These are phyloP conservation scores for Hydriomena furcata DNA, from an alignment of 2,888 invertebrate species.

Conservation along the genomic window DNA sequence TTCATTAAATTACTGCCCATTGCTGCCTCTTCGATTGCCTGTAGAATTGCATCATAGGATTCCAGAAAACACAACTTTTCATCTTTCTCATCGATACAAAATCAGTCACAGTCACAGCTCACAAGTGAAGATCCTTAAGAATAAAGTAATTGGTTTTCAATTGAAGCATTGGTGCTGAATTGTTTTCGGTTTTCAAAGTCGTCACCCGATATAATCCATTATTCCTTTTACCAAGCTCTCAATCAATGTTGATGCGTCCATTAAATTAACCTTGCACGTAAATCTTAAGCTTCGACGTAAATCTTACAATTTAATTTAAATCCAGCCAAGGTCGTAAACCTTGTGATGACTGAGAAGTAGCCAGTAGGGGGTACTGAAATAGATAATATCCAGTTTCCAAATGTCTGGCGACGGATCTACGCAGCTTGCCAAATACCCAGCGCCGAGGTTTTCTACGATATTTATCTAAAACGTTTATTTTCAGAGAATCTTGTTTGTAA, in stretches of 20 bases:
- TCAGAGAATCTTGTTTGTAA: constrained; percentile 15
- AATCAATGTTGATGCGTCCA: constrained; percentile 3
- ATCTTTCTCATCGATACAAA: too few species aligned
- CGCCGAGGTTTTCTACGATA: constrained; percentile 35
- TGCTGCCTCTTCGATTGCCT: too few species aligned
- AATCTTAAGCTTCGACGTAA: too few species aligned
- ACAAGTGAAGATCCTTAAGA: too few species aligned
- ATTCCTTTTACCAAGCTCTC: not conserved
- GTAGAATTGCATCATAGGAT: too few species aligned
- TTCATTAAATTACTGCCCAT: too few species aligned
- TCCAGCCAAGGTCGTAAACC: constrained; percentile 8
- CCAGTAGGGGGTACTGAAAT: constrained; percentile 24
- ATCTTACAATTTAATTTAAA: constrained; percentile 1
- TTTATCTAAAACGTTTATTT: constrained; percentile 31
- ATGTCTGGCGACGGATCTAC: constrained; percentile 44
- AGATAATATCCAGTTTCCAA: constrained; percentile 53
- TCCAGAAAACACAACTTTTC: too few species aligned
- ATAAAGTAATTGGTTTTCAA: too few species aligned
- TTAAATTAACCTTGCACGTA: constrained; percentile 1
- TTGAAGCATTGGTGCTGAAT: too few species aligned
- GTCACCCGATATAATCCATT: too few species aligned
- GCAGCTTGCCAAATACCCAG: constrained; percentile 58
- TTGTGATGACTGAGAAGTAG: constrained; percentile 11
- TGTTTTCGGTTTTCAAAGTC: too few species aligned
- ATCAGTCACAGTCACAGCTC: too few species aligned